Evolutionary conservation across 2,113 vertebrate genomes (phyloP), one percentile per base, ranked within the genome.

Genomic region (Sapajus apella): DNA sequence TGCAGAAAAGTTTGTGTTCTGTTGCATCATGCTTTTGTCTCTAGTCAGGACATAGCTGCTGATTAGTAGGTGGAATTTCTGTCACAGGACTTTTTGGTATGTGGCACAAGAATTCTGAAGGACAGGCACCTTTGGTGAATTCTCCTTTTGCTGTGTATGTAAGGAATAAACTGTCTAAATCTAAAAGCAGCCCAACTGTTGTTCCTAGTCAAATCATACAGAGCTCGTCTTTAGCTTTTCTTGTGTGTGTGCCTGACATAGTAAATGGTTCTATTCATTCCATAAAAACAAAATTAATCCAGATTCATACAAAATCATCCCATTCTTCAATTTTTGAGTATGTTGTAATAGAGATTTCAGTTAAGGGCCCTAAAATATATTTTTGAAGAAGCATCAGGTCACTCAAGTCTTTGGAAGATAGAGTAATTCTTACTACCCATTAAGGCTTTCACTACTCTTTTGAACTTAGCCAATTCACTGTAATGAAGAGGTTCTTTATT

Each of bases 121-220:
- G 64, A 5, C 27, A 61, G 35, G 50, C 20, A 77, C 20, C 43
- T 94, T 79, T 73, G 58, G 25, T 32, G 94, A 70, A 20, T 64
- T 66, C 20, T 75, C 93, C 43, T 91, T 97, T 83, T 20, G 37
- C 18, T 61, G 14, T 66, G 12, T 73, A 88, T 50, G 5, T 75
- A 37, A 79, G 16, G 64, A 72, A 82, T 73, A 79, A 76, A 70
- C 25, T 56, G 32, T 91, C 45, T 80, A 90, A 87, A 66, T 88
- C 37, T 75, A 30, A 68, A 94, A 92, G 27, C 84, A 61, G 9
- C 40, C 84, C 56, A 8, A 88, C 27, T 35, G 45, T 21, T 50
- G 87, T 77, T 82, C 50, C 66, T 14, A 8, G 90, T 76, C 18
- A 72, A 87, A 25, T 82, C 40, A 77, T 37, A 81, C 66, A 81